Evolutionary conservation across 2,113 vertebrate species (phyloP), one percentile per base, ranked within the genome.

Genomic region (Semicossyphus pulcher): DNA sequence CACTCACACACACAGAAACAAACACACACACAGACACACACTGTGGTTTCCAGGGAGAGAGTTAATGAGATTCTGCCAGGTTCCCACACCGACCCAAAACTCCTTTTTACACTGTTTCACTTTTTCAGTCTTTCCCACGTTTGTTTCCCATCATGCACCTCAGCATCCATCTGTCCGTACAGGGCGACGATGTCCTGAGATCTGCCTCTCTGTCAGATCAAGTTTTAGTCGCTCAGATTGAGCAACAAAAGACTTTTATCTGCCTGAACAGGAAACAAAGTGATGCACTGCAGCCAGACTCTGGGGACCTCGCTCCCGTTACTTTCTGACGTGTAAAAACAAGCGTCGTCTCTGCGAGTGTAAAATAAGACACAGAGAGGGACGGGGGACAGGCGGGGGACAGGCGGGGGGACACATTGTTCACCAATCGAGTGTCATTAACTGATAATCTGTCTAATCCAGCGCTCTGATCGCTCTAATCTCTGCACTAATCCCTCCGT

Each of bases 401-500:
- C 1, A 4, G 5, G 9, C 5, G 45, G 2, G 0, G 8, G 67
- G 85, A 65, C 31, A 18, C 65, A 65, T 85, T 86, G 85, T 89
- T 64, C 39, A 2, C 18, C 44, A 12, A 76, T 80, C 25, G n/a
- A 76, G 85, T 71, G 65, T 88, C 76, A 87, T 90, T 75, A 86
- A 86, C 58, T 86, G 72, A 68, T 87, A 73, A 86, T 87, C 66
- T 31, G 34, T 70, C 91, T 94, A 95, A 97, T 94, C 94, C 83
- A 90, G 94, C 90, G 90, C 94, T 89, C 80, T 91, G 91, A 95
- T 92, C 90, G 84, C 88, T 86, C 93, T 98, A 96, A 97, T 96
- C 96, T 94, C 92, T 86, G 90, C 58, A 90, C 94, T 93, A 96
- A 96, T 94, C 95, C 89, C 84, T 92, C 93, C 95, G 84, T 92